Base-by-base conservation (phyloP, 2,888 invertebrate species). In the Anoplius nigerrimus region DNA sequence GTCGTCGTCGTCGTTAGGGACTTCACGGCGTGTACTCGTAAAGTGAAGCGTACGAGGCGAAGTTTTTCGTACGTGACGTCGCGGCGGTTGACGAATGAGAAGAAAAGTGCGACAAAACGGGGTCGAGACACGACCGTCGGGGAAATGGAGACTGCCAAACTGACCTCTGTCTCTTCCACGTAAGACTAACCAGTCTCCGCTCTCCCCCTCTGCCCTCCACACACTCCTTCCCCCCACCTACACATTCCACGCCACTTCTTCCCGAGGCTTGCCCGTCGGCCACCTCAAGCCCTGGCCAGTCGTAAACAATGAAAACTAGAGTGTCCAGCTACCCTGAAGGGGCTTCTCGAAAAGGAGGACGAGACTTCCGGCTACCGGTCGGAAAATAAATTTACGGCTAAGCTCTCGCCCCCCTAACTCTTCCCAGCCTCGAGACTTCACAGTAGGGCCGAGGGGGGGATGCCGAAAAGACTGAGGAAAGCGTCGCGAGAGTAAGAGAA, bases 371-470 rank as follows among this genome's bases (percentile, higher is more conserved):
- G 72, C 67, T 62, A 62, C 56, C 62, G 65, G 66, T 20, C 58
- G 73, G 79, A 79, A 84, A 81, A 84, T 85, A 85, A 85, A 85
- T 85, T 84, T 84, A 84, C 82, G 76, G 79, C 81, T 81, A 78
- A 82, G 82, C 82, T 82, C 82, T 65, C 65, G 67, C 66, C 67
- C 59, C 62, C 66, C 65, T 69, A 61, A 57, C 62, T 69, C 60
- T 59, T 64, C 48, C 67, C 59, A 61, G n/a, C 45, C 57, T 67
- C 46, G n/a, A 22, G 22, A 51, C 20, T 43, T n/a, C n/a, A 46
- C 62, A 56, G 65, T 27, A 64, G 62, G 58, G 57, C 66, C 55
- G 21, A 60, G 68, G 22, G n/a, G 24, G 24, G 21, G 22, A 22
- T 4, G 21, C 22, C 15, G 46, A 22, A 18, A 15, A 62, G 16